Conservation (phyloP, 2,797 vertebrate species). For the Falco naumanni region DNA sequence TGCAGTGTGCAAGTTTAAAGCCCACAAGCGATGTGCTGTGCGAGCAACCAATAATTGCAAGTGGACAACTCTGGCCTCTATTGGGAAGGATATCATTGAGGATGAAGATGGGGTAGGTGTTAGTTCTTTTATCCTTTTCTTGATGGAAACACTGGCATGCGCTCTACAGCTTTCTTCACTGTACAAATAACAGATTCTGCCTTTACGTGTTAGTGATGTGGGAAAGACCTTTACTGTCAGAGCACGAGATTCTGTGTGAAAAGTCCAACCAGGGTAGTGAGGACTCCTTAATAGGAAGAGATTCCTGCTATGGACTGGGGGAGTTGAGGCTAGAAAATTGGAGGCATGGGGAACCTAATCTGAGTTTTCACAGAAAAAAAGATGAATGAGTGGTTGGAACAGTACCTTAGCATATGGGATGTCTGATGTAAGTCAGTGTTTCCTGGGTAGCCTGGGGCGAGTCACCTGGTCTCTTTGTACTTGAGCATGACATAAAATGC, state of each 20-base stretch:
- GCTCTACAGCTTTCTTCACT: not conserved
- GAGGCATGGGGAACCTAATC: not conserved
- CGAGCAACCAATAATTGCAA: conserved; percentile 96
- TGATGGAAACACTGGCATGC: not conserved
- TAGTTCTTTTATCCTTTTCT: not conserved
- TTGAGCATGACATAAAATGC: not conserved
- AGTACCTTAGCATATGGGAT: not conserved
- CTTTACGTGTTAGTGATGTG: not conserved
- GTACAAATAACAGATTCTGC: not conserved
- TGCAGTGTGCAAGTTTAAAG: conserved; percentile 96
- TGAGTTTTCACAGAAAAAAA: not conserved
- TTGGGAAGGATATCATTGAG: conserved; percentile 95
- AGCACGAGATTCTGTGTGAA: not conserved
- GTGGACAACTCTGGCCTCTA: conserved; percentile 95
- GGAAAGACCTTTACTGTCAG: not conserved
- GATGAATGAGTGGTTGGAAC: not conserved
- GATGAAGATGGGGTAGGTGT: conserved; percentile 93
- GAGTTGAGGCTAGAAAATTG: not conserved
- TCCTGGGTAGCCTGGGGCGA: not conserved
- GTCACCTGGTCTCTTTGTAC: not conserved
- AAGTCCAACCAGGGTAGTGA: not conserved
- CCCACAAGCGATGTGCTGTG: conserved; percentile 94
- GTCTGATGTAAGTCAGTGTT: not conserved
- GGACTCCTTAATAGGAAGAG: not conserved
- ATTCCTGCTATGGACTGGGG: not conserved